A percentile compares a stretch with the other conserved stretches of the same genome.
Evolutionary conservation across 2,797 vertebrate species (phyloP).

Genomic region (Benthosema pterotum): DNA sequence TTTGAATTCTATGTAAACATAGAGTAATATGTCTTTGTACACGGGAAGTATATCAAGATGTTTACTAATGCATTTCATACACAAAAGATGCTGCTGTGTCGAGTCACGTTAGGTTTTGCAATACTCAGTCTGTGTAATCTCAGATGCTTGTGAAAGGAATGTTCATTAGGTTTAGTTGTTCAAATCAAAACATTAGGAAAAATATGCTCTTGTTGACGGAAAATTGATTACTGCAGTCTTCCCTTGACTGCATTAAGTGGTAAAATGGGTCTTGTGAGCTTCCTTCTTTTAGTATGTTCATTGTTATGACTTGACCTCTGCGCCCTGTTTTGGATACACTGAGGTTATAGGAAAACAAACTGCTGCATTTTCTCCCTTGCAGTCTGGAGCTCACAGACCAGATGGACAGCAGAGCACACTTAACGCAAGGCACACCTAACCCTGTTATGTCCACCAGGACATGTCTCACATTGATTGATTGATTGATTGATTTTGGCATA

Average conservation of each 20-base stretch:
- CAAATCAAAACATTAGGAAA: constrained; percentile 14
- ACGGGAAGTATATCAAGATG: neutral
- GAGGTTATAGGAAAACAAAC: neutral
- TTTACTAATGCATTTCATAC: neutral
- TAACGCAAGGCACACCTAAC: no score
- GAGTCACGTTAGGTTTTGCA: neutral
- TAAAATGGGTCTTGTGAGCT: neutral
- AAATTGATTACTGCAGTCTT: neutral
- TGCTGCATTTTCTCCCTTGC: neutral
- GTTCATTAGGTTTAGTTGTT: constrained; percentile 4
- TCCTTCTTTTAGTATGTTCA: neutral
- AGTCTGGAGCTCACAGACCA: no score
- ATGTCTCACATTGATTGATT: no score
- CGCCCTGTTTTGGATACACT: neutral
- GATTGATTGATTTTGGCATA: no score
- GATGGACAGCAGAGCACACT: no score
- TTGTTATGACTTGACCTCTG: neutral
- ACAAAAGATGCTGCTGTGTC: neutral
- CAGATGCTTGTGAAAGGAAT: constrained; percentile 5
- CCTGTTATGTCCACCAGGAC: no score
- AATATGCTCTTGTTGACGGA: constrained; percentile 11
- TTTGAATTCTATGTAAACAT: neutral
- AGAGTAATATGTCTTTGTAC: neutral
- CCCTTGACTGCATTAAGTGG: constrained; percentile 1
- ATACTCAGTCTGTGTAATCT: constrained; percentile 1